Base-by-base conservation (phyloP, 2,888 invertebrate species). In the Kuschelorhynchus macadamiae region DNA sequence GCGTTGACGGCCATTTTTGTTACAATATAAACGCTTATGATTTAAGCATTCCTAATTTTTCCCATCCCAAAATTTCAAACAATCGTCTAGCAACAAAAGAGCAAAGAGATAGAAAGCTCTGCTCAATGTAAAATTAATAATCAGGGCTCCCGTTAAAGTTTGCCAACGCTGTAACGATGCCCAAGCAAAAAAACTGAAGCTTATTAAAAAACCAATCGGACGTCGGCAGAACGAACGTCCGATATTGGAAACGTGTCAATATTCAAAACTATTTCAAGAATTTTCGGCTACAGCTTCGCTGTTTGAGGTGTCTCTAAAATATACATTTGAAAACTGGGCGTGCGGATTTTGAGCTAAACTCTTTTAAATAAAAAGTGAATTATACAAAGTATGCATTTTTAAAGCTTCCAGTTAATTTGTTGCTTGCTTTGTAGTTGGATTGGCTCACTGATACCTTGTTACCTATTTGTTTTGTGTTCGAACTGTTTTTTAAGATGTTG, bases 131-230 rank as follows among this genome's bases (percentile, higher is more conserved):
- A 64, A 68, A 68, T 68, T 68, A 68, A 68, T 68, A 68, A 68
- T 63, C 68, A 64, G 39, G 20, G 47, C 55, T 11, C 47, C 42
- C 42, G 49, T 62, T 36, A 52, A 59, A 67, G 62, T 63, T 67
- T 64, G 68, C 68, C 44, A 63, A 68, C 63, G 68, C 59, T 57
- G 47, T 66, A 59, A 46, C 66, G 66, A 59, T 47, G 60, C 59
- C 17, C 32, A 59, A 57, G 65, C 65, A 65, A 65, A 68, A 64
- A 68, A 68, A 68, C 57, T 42, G 49, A 57, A 67, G 62, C 67
- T 68, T 68, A 68, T 68, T 68, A 68, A 68, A 68, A 68, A 68
- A 59, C 68, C 68, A 68, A 68, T 68, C 59, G 68, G 41, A 57
- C 46, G 64, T 60, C 52, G 67, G 57, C 39, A 50, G 52, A 49